Evolutionary conservation across 2,797 vertebrate genomes (phyloP), one percentile per base, ranked within the genome.

Genomic region (Centropyge bicolor): DNA sequence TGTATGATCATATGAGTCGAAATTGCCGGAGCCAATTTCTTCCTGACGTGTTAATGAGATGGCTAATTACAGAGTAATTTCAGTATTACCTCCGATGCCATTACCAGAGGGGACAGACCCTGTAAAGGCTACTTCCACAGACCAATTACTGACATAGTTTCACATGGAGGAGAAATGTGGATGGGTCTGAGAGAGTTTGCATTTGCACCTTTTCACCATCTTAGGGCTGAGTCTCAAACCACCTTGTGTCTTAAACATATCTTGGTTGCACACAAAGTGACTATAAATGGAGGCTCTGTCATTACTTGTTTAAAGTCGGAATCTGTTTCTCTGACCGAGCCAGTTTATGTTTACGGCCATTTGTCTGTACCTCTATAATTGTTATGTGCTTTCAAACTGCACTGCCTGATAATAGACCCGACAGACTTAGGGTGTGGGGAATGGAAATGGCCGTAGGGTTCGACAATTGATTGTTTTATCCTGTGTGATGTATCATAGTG

Each of bases 61-160:
- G 0, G 49, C 36, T 62, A 66, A 76, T 70, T 70, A 43, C 8
- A 20, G 38, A 20, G 24, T 38, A 12, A 67, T 76, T 55, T 51
- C 24, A 36, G 61, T 56, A 36, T 78, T 51, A 46, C 27, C 43
- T 63, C 48, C 35, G 59, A 70, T 60, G 60, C 2, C 13, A 3
- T 54, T 24, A 20, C 77, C 54, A 61, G 59, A 46, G 38, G 61
- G 60, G 35, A 45, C 40, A 63, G n/a, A 62, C 36, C 27, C 38
- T 40, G 11, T 61, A 51, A 77, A 45, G 35, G 62, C 27, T 64
- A 48, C 64, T 70, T 56, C n/a, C 16, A 74, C 41, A 65, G 22
- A 77, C 35, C 24, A 36, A 52, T 77, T 51, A 51, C 24, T 51
- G 43, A 64, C 52, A 59, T 19, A 35, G 43, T 57, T 70, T 65